These are phyloP conservation scores for Drosophila erecta DNA, from an alignment of 1,140 invertebrate species.

Conservation along the genomic window DNA sequence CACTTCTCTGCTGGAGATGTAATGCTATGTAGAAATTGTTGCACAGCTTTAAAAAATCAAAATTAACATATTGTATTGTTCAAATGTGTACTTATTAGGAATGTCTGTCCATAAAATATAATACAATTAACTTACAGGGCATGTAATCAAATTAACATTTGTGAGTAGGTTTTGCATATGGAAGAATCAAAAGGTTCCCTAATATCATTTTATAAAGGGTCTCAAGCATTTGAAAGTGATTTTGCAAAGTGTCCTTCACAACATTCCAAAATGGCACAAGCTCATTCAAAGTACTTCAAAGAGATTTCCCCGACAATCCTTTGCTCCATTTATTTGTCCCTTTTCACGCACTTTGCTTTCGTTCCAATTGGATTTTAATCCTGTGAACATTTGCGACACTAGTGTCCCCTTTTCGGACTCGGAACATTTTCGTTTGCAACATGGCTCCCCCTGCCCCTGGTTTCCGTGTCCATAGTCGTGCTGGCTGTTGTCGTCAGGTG, in stretches of 20 bases:
- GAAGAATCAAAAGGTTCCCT: background rate
- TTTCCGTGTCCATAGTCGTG: slow-evolving; percentile 23
- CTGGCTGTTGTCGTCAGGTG: slow-evolving; percentile 21
- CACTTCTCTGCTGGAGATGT: background rate
- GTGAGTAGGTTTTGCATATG: background rate
- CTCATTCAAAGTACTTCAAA: slow-evolving; percentile 38
- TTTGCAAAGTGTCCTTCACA: slow-evolving; percentile 28
- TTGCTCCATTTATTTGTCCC: slow-evolving; percentile 43
- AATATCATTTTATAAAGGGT: slow-evolving; percentile 3
- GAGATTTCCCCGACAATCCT: slow-evolving; percentile 18
- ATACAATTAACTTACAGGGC: too few relatives aligned
- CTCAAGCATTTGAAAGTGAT: slow-evolving; percentile 26
- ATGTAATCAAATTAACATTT: too few relatives aligned
- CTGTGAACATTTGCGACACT: slow-evolving; percentile 21
- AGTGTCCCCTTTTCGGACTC: slow-evolving; percentile 8
- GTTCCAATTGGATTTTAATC: slow-evolving; percentile 46
- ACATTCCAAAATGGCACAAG: slow-evolving; percentile 11
- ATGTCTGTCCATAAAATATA: too few relatives aligned
- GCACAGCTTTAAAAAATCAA: too few relatives aligned
- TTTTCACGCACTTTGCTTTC: slow-evolving; percentile 39
- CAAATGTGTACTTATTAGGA: too few relatives aligned
- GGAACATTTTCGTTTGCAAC: slow-evolving; percentile 19
- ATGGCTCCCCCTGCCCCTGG: slow-evolving; percentile 10
- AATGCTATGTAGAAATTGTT: too few relatives aligned
- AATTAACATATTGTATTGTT: too few relatives aligned